Base-by-base conservation (phyloP, 2,888 invertebrate genomes). In the Luffia ferchaultella region DNA sequence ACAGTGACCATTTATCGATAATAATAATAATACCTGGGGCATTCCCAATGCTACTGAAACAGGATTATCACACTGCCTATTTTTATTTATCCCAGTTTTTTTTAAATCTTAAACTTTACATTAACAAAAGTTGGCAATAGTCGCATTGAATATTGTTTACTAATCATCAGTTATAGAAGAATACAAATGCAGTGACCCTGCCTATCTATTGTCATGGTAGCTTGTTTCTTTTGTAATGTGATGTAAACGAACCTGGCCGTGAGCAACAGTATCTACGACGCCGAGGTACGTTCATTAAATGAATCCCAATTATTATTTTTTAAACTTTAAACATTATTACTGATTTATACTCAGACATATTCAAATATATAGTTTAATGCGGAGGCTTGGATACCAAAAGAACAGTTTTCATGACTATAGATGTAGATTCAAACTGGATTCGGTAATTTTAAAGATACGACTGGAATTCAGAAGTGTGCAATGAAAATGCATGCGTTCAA, bases 161-260 rank as follows among this genome's bases (percentile, higher is more conserved):
- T n/a, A n/a, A n/a, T n/a, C n/a, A n/a, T n/a, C n/a, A n/a, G 18
- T 45, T 19, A 15, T 15, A 18, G 49, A 70, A 72, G 65, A 79
- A 79, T 79, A 78, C 64, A 78, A 79, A 80, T 83, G 82, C 82
- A 80, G n/a, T n/a, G 3, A 30, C 30, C 12, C 79, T 68, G 61
- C 43, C 65, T 70, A 70, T 82, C 83, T 83, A 82, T 79, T 79
- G 83, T 83, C 82, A 83, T 83, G 83, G 78, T 83, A 83, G 80
- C 82, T 78, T 83, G 82, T 80, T 74, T 76, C 78, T 82, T 82
- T 79, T 76, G 78, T 73, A 69, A 74, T 76, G 71, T 79, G 67
- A 71, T 74, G 76, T 79, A 68, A 60, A 68, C 60, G 71, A 76
- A 69, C 73, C 73, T 74, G 75, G 73, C 70, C 70, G 67, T 70